Percentiles rank a stretch among this genome's conserved stretches.
These are phyloP conservation scores for Pteromalus puparum DNA, from an alignment of 1,140 invertebrate genomes.

Conservation along the genomic window DNA sequence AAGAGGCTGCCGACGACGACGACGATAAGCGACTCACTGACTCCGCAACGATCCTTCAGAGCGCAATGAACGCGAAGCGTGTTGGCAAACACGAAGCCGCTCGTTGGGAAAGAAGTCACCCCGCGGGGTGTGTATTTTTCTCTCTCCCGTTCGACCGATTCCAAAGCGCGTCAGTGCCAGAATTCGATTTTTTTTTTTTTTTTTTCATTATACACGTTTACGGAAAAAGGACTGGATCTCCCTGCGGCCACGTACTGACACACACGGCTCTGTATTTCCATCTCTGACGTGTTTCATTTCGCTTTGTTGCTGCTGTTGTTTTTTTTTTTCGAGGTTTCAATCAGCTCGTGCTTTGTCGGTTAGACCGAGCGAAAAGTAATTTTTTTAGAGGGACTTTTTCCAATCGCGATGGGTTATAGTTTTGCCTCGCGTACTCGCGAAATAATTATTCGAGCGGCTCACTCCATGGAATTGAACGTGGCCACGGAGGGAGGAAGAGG, in stretches of 20 bases:
- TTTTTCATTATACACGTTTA: neutral
- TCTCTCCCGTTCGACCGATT: neutral
- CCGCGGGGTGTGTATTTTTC: slow-evolving; percentile 9
- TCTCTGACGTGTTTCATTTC: slow-evolving; percentile 37
- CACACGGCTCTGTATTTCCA: neutral
- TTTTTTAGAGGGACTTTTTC: slow-evolving; percentile 23
- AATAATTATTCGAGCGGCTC: slow-evolving; percentile 40
- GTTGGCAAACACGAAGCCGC: slow-evolving; percentile 72
- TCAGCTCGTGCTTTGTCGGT: neutral
- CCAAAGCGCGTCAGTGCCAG: neutral
- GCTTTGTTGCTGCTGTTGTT: slow-evolving; percentile 9
- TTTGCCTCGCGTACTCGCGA: neutral
- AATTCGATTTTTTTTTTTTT: slow-evolving; percentile 7
- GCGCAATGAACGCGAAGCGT: slow-evolving; percentile 67
- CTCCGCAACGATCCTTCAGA: slow-evolving; percentile 72
- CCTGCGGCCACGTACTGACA: neutral
- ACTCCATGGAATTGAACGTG: slow-evolving; percentile 24
- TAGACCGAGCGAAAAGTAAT: slow-evolving; percentile 4
- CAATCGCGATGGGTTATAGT: neutral
- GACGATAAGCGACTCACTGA: slow-evolving; percentile 66
- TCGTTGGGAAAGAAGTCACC: slow-evolving; percentile 63
- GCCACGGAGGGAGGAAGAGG: too few relatives aligned
- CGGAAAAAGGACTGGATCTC: neutral
- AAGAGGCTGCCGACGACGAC: neutral
- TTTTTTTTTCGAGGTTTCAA: slow-evolving; percentile 13